Conservation (phyloP, 2,113 vertebrate genomes). For the Vombatus ursinus region DNA sequence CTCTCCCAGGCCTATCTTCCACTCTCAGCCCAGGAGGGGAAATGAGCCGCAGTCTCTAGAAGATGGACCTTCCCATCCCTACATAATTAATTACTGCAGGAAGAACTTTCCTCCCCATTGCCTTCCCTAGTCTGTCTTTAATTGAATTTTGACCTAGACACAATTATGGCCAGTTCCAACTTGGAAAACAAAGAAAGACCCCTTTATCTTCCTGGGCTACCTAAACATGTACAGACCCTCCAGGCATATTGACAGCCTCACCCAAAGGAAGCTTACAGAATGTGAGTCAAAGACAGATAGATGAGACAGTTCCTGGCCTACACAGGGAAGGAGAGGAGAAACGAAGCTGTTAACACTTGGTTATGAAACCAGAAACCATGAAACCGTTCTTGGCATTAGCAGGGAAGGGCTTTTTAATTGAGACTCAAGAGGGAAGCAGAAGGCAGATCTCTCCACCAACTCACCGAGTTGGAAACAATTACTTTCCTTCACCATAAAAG, state of each 20-base stretch:
- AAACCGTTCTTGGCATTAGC: not conserved
- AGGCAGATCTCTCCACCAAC: not conserved
- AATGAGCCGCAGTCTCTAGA: not conserved
- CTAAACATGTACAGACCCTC: not conserved
- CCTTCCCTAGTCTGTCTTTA: not conserved
- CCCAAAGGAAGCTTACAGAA: not conserved
- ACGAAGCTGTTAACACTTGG: not conserved
- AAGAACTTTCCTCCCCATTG: not conserved
- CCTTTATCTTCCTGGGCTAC: not conserved
- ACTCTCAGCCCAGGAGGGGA: not conserved
- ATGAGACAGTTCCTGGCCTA: rapidly evolving
- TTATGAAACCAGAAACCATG: not conserved
- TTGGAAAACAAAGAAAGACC: not conserved
- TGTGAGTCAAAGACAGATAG: not conserved
- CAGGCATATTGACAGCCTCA: not conserved
- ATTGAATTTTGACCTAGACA: not conserved
- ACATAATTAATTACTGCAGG: not conserved
- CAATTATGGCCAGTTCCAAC: not conserved
- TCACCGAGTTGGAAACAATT: constrained; percentile 33
- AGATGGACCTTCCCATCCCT: not conserved
- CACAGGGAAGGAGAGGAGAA: not conserved
- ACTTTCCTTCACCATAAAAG: constrained; percentile 38
- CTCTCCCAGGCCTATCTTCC: not conserved
- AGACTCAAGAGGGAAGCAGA: constrained; percentile 32
- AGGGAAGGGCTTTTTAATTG: constrained; percentile 57